Conservation (phyloP, 2,888 invertebrate genomes). For the Elegia similella region DNA sequence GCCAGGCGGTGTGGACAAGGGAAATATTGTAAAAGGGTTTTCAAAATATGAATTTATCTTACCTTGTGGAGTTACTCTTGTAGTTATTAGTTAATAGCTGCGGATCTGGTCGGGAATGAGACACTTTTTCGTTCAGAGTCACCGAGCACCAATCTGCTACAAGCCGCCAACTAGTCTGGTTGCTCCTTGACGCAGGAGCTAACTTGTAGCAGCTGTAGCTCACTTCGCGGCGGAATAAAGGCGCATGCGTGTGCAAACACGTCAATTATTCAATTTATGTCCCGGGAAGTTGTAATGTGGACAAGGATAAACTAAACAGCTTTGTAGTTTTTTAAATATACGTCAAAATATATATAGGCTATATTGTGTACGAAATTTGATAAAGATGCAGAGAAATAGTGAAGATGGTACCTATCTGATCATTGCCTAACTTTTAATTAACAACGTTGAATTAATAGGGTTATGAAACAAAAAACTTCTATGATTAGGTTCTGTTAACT, state of each 20-base stretch:
- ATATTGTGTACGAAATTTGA: too few species aligned
- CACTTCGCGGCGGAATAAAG: conserved; percentile 49
- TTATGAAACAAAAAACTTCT: too few species aligned
- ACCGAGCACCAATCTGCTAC: conserved; percentile 29
- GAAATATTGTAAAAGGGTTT: conserved; percentile 7
- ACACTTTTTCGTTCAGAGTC: conserved; percentile 21
- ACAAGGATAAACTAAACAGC: conserved; percentile 4
- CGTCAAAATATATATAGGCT: not conserved
- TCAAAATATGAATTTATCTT: conserved; percentile 11
- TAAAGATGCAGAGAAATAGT: too few species aligned
- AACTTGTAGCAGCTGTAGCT: conserved; percentile 37
- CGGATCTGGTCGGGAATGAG: conserved; percentile 13
- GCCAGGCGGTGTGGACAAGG: conserved; percentile 20
- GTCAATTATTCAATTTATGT: conserved; percentile 58
- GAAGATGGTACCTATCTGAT: too few species aligned
- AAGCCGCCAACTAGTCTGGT: conserved; percentile 33
- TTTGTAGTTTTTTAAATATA: not conserved
- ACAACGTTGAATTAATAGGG: too few species aligned
- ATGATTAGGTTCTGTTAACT: too few species aligned
- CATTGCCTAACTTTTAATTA: too few species aligned
- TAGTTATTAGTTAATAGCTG: conserved; percentile 12
- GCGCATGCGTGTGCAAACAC: conserved; percentile 62
- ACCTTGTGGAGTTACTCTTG: conserved; percentile 13
- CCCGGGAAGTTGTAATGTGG: conserved; percentile 45
- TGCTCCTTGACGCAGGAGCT: conserved; percentile 22